Base-by-base conservation (phyloP, 2,113 vertebrate species). In the Potamarius usumacintae region DNA sequence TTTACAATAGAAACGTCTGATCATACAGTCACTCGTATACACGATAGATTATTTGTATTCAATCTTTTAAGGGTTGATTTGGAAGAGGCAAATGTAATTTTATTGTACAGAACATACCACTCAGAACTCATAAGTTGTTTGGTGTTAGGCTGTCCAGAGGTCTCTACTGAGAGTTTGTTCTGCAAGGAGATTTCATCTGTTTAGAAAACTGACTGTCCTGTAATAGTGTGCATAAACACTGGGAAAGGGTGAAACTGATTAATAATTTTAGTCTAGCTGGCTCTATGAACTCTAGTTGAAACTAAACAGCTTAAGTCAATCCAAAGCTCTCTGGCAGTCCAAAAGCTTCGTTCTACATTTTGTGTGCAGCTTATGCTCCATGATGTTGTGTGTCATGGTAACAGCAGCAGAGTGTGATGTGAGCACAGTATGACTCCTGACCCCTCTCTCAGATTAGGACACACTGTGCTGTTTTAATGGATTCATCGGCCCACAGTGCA, bases 341-440 rank as follows among this genome's bases (percentile, higher is more conserved):
- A 18, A 72, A 71, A 55, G 30, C 86, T 22, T 14, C 12, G 15
- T 74, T 87, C 55, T 53, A 5, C 5, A 12, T 76, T 82, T 55
- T 78, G 42, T 85, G 42, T 82, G 79, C 22, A 57, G 52, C 65
- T 81, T 34, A 48, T 82, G 9, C 67, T 50, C n/a, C 14, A 20
- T 14, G 8, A 71, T 87, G 86, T 58, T 83, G 80, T 62, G 67
- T 87, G 50, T 86, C 85, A 85, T 86, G 62, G 50, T 81, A 79
- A 79, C 85, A 60, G 85, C 76, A 80, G 77, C 60, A 57, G 52
- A 69, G 50, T 67, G 85, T 67, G 85, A 42, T 52, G 50, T 42
- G 84, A 86, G 86, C 81, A 72, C 80, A 55, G 71, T 52, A 27
- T 83, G 80, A 48, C 69, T 72, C 69, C 74, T 67, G 34, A 79